phyloP scores from a whole-genome alignment of 2,888 invertebrate genomes.

The Endotricha flammealis region DNA sequence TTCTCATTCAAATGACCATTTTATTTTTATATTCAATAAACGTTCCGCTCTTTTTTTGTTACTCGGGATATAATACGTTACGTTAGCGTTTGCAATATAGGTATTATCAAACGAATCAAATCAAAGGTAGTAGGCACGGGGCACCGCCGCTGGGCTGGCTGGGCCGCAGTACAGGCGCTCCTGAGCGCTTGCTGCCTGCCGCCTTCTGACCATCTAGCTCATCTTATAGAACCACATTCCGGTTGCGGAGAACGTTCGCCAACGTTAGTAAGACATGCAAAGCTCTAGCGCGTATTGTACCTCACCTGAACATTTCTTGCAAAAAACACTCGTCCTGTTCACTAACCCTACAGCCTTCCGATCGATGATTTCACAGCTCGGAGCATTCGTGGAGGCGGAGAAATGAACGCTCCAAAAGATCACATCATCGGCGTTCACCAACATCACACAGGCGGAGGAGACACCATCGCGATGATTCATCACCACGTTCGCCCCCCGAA shows the following conservation, averaged over 20 bases:
- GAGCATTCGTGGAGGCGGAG: slow-evolving; percentile 88
- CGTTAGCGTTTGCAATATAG: no score
- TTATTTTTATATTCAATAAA: neutral
- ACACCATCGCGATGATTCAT: slow-evolving; percentile 72
- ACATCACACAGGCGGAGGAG: slow-evolving; percentile 86
- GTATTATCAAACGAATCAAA: slow-evolving; percentile 31
- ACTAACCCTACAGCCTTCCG: slow-evolving; percentile 76
- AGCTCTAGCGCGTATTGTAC: slow-evolving; percentile 42
- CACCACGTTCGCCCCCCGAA: slow-evolving; percentile 68
- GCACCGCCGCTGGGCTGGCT: slow-evolving; percentile 50
- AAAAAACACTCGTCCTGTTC: slow-evolving; percentile 40
- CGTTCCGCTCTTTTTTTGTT: neutral
- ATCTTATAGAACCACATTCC: slow-evolving; percentile 53
- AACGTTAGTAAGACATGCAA: slow-evolving; percentile 54
- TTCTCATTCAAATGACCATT: neutral
- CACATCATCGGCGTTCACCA: slow-evolving; percentile 89
- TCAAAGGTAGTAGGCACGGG: slow-evolving; percentile 54
- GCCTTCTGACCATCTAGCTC: slow-evolving; percentile 50
- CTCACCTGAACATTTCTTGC: slow-evolving; percentile 53
- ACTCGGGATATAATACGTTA: neutral
- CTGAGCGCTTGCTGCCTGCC: slow-evolving; percentile 65
- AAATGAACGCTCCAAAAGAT: slow-evolving; percentile 91
- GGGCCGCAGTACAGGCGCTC: slow-evolving; percentile 53
- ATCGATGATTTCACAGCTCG: slow-evolving; percentile 82
- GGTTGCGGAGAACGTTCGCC: slow-evolving; percentile 49